Conservation (phyloP, 1,140 invertebrate species). For the Aporrectodea caliginosa region DNA sequence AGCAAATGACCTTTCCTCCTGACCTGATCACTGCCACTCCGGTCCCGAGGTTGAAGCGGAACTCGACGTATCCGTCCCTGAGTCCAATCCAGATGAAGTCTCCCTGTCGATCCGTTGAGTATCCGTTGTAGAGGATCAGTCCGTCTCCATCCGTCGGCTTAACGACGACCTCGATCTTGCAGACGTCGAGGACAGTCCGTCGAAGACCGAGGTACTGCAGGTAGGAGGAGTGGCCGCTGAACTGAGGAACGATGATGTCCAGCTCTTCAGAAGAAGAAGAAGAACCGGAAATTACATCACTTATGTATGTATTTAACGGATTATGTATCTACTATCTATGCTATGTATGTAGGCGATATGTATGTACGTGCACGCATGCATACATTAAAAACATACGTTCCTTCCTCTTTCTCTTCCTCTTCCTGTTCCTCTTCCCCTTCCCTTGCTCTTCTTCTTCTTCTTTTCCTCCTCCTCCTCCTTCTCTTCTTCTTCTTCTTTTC, state of each 20-base stretch:
- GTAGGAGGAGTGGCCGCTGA: slow-evolving; percentile 71
- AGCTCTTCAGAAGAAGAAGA: slow-evolving; percentile 39
- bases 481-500: too few species aligned
- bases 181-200: slow-evolving; percentile 77
- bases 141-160: slow-evolving; percentile 77
- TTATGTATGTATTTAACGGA: too few species aligned
- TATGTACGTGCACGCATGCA: too few species aligned
- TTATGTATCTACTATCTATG: too few species aligned
- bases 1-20: too few species aligned
- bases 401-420: too few species aligned
- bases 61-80: slow-evolving; percentile 77
- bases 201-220: slow-evolving; percentile 60
- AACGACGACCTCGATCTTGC: slow-evolving; percentile 79
- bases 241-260: slow-evolving; percentile 67
- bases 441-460: too few species aligned
- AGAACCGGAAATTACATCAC: too few species aligned
- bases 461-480: too few species aligned
- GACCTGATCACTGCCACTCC: slow-evolving; percentile 81
- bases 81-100: slow-evolving; percentile 89
- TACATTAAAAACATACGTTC: too few species aligned
- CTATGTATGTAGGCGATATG: too few species aligned
- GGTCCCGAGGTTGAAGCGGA: slow-evolving; percentile 87
- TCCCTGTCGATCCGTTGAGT: slow-evolving; percentile 77
- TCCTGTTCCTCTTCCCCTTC: too few species aligned
- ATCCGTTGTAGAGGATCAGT: slow-evolving; percentile 85